Evolutionary conservation across 35 echinoderm and acorn worm species (phyloP).

Genomic region (Eucidaris tribuloides): DNA sequence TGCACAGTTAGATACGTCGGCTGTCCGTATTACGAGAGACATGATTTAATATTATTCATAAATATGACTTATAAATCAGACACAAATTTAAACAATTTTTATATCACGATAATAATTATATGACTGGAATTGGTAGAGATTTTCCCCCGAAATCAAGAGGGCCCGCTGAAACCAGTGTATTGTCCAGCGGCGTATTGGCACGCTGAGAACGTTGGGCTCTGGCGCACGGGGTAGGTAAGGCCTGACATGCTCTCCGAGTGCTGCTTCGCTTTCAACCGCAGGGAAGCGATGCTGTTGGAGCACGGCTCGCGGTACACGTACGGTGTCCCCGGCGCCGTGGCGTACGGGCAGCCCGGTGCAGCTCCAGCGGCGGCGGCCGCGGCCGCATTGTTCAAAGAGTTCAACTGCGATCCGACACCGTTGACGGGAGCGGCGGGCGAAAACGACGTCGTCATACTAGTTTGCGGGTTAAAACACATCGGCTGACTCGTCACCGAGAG

Average conservation of each 20-base stretch:
- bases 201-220: conserved; percentile 87
- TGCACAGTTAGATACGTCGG: too few relatives aligned
- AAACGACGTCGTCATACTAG: conserved; percentile 79
- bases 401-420: conserved; percentile 50
- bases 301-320: conserved; percentile 95
- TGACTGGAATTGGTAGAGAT: too few relatives aligned
- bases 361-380: conserved; percentile 30
- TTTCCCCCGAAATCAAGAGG: neutral
- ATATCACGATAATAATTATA: too few relatives aligned
- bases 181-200: conserved; percentile 87
- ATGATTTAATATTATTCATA: too few relatives aligned
- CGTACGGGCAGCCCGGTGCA: conserved; percentile 66
- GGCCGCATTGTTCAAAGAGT: conserved; percentile 57
- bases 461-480: conserved; percentile 93
- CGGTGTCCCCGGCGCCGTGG: conserved; percentile 61
- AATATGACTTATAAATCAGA: too few relatives aligned
- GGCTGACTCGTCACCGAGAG: conserved; percentile 82
- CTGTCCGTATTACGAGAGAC: too few relatives aligned
- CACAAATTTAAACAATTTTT: too few relatives aligned
- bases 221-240: conserved; percentile 80
- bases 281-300: conserved; percentile 90
- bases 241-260: conserved; percentile 81
- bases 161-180: conserved; percentile 15
- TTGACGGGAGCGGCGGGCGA: conserved; percentile 75
- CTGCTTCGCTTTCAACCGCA: conserved; percentile 95